These are phyloP conservation scores for Sardinella longiceps DNA, from an alignment of 2,797 vertebrate genomes.

Conservation along the genomic window DNA sequence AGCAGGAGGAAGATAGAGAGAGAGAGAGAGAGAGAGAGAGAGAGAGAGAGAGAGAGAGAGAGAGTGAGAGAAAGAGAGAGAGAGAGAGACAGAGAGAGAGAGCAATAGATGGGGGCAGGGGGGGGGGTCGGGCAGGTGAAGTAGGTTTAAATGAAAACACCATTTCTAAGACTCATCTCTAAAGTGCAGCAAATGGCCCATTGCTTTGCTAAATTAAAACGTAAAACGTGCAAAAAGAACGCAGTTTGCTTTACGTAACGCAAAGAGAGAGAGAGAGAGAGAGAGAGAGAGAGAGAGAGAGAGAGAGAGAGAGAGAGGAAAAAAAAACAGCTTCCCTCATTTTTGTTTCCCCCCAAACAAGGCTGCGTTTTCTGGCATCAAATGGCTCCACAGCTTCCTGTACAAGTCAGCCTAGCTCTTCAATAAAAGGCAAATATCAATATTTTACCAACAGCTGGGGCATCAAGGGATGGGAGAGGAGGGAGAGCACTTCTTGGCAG, in stretches of 20 bases:
- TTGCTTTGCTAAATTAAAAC: not conserved
- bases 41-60: not conserved
- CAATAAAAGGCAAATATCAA: conserved; percentile 66
- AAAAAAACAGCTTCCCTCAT: not conserved
- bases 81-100: not conserved
- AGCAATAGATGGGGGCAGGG: too few species aligned
- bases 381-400: not conserved
- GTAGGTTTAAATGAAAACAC: not conserved
- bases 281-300: too few species aligned
- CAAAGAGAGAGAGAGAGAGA: too few species aligned
- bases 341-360: not conserved
- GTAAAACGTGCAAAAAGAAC: not conserved
- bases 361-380: conserved; percentile 5
- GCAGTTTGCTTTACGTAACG: not conserved
- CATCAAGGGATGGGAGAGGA: not conserved
- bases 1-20: not conserved
- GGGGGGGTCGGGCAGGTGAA: not conserved
- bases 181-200: not conserved
- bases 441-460: conserved; percentile 65
- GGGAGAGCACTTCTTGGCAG: conserved; percentile 62
- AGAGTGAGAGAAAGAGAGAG: not conserved
- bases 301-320: too few species aligned
- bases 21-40: not conserved
- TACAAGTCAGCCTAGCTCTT: conserved; percentile 30
- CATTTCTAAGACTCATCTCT: not conserved